Percentiles rank a stretch among this genome's conserved stretches.
Conservation (phyloP, 2,888 invertebrate species). For the Zhuqinia jingwanae region DNA sequence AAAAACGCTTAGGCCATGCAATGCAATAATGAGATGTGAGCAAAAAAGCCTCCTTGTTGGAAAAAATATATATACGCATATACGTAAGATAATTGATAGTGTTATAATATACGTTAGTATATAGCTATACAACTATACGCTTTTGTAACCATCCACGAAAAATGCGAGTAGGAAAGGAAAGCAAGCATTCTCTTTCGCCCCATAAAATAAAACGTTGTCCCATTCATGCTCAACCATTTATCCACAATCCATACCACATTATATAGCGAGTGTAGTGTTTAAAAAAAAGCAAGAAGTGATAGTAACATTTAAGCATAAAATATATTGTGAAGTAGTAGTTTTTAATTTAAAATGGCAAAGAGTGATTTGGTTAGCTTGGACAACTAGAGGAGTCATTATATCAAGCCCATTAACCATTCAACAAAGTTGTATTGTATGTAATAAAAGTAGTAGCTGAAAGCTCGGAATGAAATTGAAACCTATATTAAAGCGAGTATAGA, state of each 20-base stretch:
- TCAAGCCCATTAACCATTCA: neutral
- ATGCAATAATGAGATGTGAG: slow-evolving; percentile 32
- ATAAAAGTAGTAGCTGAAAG: slow-evolving; percentile 32
- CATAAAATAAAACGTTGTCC: slow-evolving; percentile 22
- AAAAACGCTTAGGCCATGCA: slow-evolving; percentile 18
- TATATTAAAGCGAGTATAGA: slow-evolving; percentile 43
- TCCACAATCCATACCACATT: neutral
- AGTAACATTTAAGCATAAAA: slow-evolving; percentile 31
- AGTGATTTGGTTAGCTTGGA: slow-evolving; percentile 35
- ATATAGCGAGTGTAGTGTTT: neutral
- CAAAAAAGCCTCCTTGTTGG: slow-evolving; percentile 44
- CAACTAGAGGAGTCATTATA: neutral
- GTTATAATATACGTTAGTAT: neutral
- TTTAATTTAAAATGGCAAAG: slow-evolving; percentile 34
- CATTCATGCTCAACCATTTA: neutral
- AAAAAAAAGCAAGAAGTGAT: slow-evolving; percentile 28
- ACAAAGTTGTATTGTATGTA: slow-evolving; percentile 42
- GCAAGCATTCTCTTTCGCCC: slow-evolving; percentile 19
- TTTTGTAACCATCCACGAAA: slow-evolving; percentile 24
- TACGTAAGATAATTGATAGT: too few relatives aligned
- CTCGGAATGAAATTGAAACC: slow-evolving; percentile 59
- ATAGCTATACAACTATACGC: too few relatives aligned
- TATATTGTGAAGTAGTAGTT: slow-evolving; percentile 6
- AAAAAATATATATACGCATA: too few relatives aligned
- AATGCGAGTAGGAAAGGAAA: too few relatives aligned